These are phyloP conservation scores for Lycopodina hypogea DNA, from an alignment of 37 sponge, comb jelly and placozoan species.

Conservation along the genomic window DNA sequence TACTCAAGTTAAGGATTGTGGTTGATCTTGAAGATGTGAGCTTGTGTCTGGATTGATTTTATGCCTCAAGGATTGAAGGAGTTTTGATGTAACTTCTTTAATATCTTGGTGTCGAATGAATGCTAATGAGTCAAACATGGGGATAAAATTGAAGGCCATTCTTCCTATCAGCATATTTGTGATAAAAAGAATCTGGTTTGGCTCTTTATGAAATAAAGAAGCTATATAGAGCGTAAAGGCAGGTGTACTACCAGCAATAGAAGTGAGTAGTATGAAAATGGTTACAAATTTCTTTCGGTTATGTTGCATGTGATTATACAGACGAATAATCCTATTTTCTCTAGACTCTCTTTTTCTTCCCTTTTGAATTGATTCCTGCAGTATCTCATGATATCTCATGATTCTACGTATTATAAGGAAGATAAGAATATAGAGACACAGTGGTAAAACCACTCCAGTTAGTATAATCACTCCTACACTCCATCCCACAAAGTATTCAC, in stretches of 20 bases:
- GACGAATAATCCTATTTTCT: too few species aligned
- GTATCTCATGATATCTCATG: not conserved
- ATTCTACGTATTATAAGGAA: not conserved
- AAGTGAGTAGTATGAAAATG: not conserved
- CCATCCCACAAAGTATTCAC: not conserved
- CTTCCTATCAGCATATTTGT: constrained; percentile 5
- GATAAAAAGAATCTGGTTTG: not conserved
- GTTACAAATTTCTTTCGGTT: not conserved
- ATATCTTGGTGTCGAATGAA: not conserved
- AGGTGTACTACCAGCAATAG: not conserved
- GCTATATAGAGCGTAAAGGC: not conserved
- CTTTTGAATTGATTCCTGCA: not conserved
- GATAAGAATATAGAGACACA: not conserved
- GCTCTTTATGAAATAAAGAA: too few species aligned
- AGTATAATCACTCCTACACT: not conserved
- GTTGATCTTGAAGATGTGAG: too few species aligned
- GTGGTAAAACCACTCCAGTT: not conserved
- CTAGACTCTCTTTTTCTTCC: too few species aligned
- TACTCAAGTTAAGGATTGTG: too few species aligned
- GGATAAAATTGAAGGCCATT: not conserved
- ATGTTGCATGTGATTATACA: too few species aligned
- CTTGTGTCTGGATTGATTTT: too few species aligned
- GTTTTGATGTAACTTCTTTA: too few species aligned
- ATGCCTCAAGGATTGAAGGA: too few species aligned
- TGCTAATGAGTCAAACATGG: not conserved